Percentiles rank a stretch among this genome's conserved stretches.
phyloP scores from a whole-genome alignment of 2,113 vertebrate genomes.

The Trogon surrucura region DNA sequence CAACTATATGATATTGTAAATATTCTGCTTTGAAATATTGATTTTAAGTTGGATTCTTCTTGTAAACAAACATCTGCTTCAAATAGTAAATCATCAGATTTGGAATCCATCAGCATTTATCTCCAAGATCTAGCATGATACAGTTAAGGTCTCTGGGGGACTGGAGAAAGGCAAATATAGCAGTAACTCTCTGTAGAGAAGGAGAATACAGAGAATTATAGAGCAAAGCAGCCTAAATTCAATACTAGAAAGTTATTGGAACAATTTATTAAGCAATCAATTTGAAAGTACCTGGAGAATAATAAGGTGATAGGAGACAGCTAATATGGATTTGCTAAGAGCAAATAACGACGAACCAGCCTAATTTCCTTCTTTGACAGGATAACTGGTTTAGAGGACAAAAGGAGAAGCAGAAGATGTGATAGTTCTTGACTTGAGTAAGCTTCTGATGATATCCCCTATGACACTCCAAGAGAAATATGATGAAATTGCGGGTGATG shows the following conservation, averaged over 20 bases:
- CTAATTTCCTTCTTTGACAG: conserved; percentile 1
- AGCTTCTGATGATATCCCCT: not conserved
- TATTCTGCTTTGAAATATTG: not conserved
- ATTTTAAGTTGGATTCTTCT: not conserved
- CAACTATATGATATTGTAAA: not conserved
- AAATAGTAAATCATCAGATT: not conserved
- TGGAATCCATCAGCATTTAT: not conserved
- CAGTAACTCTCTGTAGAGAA: not conserved
- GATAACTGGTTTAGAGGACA: not conserved
- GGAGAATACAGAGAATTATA: not conserved
- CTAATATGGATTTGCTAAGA: conserved; percentile 3
- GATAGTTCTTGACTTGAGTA: not conserved
- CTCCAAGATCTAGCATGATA: not conserved
- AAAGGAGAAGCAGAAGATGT: not conserved
- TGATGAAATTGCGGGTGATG: not conserved
- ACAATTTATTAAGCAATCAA: conserved; percentile 29
- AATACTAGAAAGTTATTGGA: not conserved
- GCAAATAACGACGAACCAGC: not conserved
- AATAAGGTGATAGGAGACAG: not conserved
- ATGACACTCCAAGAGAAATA: not conserved
- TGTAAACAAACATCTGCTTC: not conserved
- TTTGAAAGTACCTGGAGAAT: not conserved
- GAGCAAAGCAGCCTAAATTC: not conserved
- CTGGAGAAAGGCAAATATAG: not conserved
- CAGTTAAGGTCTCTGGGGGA: not conserved